These are phyloP conservation scores for Erebia aethiops DNA, from an alignment of 2,888 invertebrate genomes.

Conservation along the genomic window DNA sequence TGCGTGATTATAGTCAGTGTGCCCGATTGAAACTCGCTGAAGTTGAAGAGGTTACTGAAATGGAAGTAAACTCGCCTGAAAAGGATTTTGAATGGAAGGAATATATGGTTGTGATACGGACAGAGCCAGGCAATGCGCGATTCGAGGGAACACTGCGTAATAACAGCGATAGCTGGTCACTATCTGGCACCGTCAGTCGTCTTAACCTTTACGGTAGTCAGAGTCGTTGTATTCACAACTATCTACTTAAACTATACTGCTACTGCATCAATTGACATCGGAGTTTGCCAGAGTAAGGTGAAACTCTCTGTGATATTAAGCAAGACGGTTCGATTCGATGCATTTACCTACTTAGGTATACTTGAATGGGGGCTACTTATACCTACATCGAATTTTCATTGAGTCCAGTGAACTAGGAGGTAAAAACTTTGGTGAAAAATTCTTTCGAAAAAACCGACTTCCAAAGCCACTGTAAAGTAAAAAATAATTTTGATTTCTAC, in stretches of 20 bases:
- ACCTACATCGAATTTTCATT: too few relatives aligned
- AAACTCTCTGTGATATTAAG: not conserved
- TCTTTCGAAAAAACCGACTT: too few relatives aligned
- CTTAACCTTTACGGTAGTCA: conserved; percentile 89
- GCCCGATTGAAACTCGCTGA: conserved; percentile 79
- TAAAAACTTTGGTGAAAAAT: too few relatives aligned
- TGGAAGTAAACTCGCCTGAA: conserved; percentile 77
- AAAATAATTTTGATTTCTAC: too few relatives aligned
- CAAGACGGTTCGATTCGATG: not conserved
- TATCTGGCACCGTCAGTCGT: conserved; percentile 88
- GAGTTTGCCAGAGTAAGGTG: not conserved
- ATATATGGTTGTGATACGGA: conserved; percentile 83
- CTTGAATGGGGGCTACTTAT: too few relatives aligned
- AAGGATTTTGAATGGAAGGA: conserved; percentile 64
- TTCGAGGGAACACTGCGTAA: conserved; percentile 88
- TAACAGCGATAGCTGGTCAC: conserved; percentile 51
- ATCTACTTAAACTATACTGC: conserved; percentile 87
- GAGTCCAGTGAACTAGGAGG: too few relatives aligned
- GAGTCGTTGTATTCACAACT: conserved; percentile 87
- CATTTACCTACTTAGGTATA: too few relatives aligned
- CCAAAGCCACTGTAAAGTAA: too few relatives aligned
- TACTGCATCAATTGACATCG: conserved; percentile 71
- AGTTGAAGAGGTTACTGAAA: conserved; percentile 60
- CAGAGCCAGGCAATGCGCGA: conserved; percentile 85
- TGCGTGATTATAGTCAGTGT: conserved; percentile 85